Base-by-base conservation (phyloP, 2,797 vertebrate species). In the Micropoecilia bifurca region DNA sequence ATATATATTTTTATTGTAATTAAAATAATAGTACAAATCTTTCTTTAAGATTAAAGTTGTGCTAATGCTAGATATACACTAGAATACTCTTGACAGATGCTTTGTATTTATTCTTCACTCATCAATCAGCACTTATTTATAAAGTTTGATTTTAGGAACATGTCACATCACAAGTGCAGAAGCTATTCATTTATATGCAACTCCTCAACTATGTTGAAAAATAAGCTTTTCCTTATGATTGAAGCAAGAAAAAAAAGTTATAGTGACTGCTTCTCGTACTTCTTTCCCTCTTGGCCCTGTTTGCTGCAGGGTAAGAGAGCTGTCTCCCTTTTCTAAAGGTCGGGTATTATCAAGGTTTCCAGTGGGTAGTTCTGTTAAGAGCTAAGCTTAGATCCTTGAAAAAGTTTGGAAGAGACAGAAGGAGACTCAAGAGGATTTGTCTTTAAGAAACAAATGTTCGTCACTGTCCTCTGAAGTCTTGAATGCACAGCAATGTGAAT, bases 401-500 rank as follows among this genome's bases (percentile, higher is more conserved):
- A 71, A 71, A 71, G 68, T 71, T 71, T n/a, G 68, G 13, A 43
- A 71, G 39, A 14, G 50, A 57, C 36, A 41, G 25, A 28, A 14
- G 22, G 5, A 30, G 12, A 46, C 46, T 72, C 46, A 0, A 45
- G 25, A 20, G 39, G 4, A 28, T 39, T 48, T 36, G 9, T 50
- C 55, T 28, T n/a, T 13, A 36, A 25, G 30, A 75, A 59, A 71
- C n/a, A 20, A 39, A n/a, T 39, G 28, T 16, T 39, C 1, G 48
- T 46, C 41, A 20, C 22, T 30, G 16, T 71, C 25, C 20, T 75
- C 41, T 75, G 41, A 71, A 39, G 41, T 61, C 30, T 12, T 36
- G 30, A 68, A 47, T 6, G 53, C 25, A 47, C 36, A 61, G n/a
- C 28, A 61, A 46, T 79, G 71, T 74, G 68, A 69, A 63, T 63